Evolutionary conservation across 35 echinoderm and acorn worm species (phyloP), one percentile per base, ranked within the genome.

Genomic region (Stichopus chloronotus): DNA sequence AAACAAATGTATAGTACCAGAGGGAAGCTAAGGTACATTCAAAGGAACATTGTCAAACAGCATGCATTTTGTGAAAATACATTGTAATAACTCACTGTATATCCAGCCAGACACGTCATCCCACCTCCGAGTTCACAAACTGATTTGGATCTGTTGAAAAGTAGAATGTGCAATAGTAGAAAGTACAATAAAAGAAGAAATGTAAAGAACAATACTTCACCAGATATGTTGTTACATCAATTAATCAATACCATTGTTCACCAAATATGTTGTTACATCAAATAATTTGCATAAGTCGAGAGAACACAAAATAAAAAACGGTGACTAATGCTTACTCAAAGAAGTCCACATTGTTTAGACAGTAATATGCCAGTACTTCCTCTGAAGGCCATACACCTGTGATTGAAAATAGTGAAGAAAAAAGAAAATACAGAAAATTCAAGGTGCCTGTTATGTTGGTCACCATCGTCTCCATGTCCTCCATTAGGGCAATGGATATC

Each of bases 71-170:
- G 30, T 43, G 30, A 43, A 43, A 43, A 43, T 3, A 43, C 30
- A 43, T 43, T 14, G 22, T 10, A 61, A 14, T 87, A 63, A 89
- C 95, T 96, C 91, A 99, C 97, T 57, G 92, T 58, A 83, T 96
- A 72, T 10, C 97, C 97, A 59, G 95, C 97, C 76, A 99, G 83
- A 58, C 97, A 99, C 53, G 97, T 96, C 97, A 99, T 99, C 72
- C 97, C 97, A 59, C 97, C 97, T 61, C 97, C 97, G 20, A 99
- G 89, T 84, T 99, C 97, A 99, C 97, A 99, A 8, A 99, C 79
- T 55, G 55, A 94, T 72, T 99, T 93, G n/a, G 94, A 80, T 96
- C 97, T 99, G 92, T 60, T 78, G 81, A 77, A 91, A 78, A 19
- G 23, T 69, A 58, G 79, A 79, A 79, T 43, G 30, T 43, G 30